Evolutionary conservation across 30 jellyfish, hydroid and myxozoan genomes (phyloP).

Genomic region (Hydractinia echinata): DNA sequence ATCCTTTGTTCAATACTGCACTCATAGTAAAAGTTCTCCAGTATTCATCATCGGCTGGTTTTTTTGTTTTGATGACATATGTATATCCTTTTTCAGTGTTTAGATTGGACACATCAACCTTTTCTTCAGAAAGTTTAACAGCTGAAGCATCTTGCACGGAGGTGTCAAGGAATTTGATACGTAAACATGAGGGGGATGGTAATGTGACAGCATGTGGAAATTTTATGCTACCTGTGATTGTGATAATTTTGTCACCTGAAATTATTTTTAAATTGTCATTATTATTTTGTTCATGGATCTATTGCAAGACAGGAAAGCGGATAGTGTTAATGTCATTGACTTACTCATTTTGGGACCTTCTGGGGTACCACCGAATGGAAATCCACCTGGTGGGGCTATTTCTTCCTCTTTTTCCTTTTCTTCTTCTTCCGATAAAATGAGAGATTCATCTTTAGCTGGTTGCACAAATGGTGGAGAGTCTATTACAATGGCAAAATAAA

Average conservation of each 20-base stretch:
- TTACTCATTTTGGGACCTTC: conserved; percentile 8
- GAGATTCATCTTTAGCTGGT: too few species aligned
- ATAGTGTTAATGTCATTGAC: neutral
- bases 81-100: conserved; percentile 14
- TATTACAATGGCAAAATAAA: too few species aligned
- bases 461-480: too few species aligned
- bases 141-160: conserved; percentile 52
- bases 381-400: too few species aligned
- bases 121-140: conserved; percentile 15
- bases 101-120: conserved; percentile 29
- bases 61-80: conserved; percentile 31
- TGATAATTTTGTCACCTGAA: conserved; percentile 40
- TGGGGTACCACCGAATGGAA: neutral
- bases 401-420: too few species aligned
- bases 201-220: conserved; percentile 44
- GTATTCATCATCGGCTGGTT: conserved; percentile 14
- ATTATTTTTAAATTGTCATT: neutral
- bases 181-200: conserved; percentile 52
- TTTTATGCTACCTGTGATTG: conserved; percentile 40
- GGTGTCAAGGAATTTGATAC: conserved; percentile 39
- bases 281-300: neutral
- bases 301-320: neutral
- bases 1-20: conserved; percentile 58
- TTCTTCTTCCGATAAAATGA: too few species aligned
- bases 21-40: conserved; percentile 19